phyloP scores from a whole-genome alignment of 2,797 vertebrate species.

The Typhlichthys subterraneus region DNA sequence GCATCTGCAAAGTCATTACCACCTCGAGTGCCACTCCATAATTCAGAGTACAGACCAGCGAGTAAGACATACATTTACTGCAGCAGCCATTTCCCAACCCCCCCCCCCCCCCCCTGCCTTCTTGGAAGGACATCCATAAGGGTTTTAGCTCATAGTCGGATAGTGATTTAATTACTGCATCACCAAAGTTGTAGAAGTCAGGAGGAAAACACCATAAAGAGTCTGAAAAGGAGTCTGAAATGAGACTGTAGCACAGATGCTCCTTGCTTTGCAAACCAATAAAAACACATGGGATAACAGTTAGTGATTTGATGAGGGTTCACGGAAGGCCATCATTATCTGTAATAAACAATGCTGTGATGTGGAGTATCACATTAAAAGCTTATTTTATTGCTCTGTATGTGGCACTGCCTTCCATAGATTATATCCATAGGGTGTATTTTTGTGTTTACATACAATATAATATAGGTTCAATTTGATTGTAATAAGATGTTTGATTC shows the following conservation, averaged over 20 bases:
- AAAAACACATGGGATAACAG: constrained; percentile 27
- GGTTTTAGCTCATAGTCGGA: not conserved
- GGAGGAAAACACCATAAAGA: constrained; percentile 28
- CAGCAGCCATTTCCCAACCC: too few relatives aligned
- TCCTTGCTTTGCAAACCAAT: constrained; percentile 39
- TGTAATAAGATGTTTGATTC: too few relatives aligned
- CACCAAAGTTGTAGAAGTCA: constrained; percentile 20
- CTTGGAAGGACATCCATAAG: not conserved
- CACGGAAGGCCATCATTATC: not conserved
- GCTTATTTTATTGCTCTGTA: too few relatives aligned
- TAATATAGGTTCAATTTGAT: not conserved
- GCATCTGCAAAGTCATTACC: constrained; percentile 30
- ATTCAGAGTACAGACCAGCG: constrained; percentile 1
- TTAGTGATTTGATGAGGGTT: not conserved
- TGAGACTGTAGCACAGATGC: constrained; percentile 14
- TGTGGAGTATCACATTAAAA: too few relatives aligned
- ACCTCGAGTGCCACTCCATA: constrained; percentile 7
- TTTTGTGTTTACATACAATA: not conserved
- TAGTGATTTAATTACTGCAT: constrained; percentile 6
- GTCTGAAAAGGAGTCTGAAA: not conserved
- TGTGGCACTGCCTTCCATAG: too few relatives aligned
- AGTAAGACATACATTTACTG: not conserved
- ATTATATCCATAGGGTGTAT: not conserved
- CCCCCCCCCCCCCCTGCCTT: not conserved
- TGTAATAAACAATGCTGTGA: not conserved